Evolutionary conservation across 2,888 invertebrate genomes (phyloP), one percentile per base, ranked within the genome.

Genomic region (Pachydiplax longipennis): DNA sequence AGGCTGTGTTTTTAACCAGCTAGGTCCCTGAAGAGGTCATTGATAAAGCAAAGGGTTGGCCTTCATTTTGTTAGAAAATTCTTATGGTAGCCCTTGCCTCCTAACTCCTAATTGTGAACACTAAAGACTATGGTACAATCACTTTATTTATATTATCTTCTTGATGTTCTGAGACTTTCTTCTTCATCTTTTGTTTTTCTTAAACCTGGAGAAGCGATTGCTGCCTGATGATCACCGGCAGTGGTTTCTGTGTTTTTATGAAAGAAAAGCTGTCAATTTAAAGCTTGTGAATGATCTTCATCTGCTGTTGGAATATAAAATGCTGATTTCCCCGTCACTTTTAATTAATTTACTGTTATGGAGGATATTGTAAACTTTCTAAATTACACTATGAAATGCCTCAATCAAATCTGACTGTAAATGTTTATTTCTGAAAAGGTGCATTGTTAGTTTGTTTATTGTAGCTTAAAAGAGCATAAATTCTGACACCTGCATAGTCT

Each of bases 91-190:
- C 87, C 87, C 37, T 87, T 87, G 61, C 61, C 61, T 87, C 87
- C 22, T 35, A 37, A 12, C 1, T 35, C 61, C n/a, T 37, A 61
- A 37, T 61, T 65, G 37, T 37, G 18, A 87, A 31, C 37, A 65
- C 65, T 37, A 83, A 87, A 87, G 61, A 87, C 87, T 58, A 87
- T 83, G 83, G 58, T 87, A 87, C 58, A 83, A 18, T 35, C 35
- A 61, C 37, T 37, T 87, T 87, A 87, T 87, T 87, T 87, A 87
- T 87, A 87, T 13, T 15, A n/a, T 37, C 61, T 83, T 83, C 58
- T 73, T 83, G 58, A 58, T 87, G 10, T 61, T 65, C 37, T 22
- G 3, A 48, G 13, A 87, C 61, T 65, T 83, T 40, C 73, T 73
- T 81, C 58, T 83, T 87, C 37, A 87, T n/a, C 53, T 87, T 58